Base-by-base conservation (phyloP, 1,140 invertebrate genomes). In the Tetramorium alpestre region DNA sequence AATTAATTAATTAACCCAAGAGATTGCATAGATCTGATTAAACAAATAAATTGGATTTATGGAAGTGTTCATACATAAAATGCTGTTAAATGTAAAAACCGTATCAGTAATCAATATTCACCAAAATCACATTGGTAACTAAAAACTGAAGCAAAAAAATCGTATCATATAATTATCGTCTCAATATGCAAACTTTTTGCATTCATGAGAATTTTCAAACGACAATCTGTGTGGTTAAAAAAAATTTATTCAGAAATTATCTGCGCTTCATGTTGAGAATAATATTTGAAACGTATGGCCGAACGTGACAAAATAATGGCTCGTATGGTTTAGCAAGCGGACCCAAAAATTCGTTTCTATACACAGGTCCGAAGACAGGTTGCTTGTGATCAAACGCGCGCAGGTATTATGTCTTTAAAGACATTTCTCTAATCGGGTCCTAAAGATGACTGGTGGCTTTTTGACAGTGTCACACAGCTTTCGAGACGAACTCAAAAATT, bases 261-360 rank as follows among this genome's bases (percentile, higher is more conserved):
- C 8, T 38, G 16, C 22, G 8, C 2, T 82, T 56, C 13, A 13
- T 28, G 25, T 3, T 44, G 4, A 5, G 4, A 49, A 22, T 22
- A 33, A 22, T 22, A 10, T 82, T 72, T 33, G 85, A 67, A 92
- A 86, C 69, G 87, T 85, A 47, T 54, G 72, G 72, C 73, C 65
- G 89, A 91, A 93, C 94, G 94, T 94, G 94, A 60, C 87, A 5
- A 78, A 87, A 95, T 94, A 95, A 95, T 94, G 13, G 91, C 25
- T 65, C 81, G 87, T 85, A 89, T 87, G 89, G 93, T 91, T 95
- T 94, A 93, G 70, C 41, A 7, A 62, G 13, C 16, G 0, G 47
- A 33, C 33, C 16, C 60, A 58, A 47, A 51, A 82, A 77, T 86
- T 88, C 44, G 49, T 18, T 64, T 82, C 47, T 85, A 49, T 88